Percentiles rank a stretch among this genome's conserved stretches.
These are phyloP conservation scores for Pseudomyrmex dendroicus DNA, from an alignment of 1,140 invertebrate species.

Conservation along the genomic window DNA sequence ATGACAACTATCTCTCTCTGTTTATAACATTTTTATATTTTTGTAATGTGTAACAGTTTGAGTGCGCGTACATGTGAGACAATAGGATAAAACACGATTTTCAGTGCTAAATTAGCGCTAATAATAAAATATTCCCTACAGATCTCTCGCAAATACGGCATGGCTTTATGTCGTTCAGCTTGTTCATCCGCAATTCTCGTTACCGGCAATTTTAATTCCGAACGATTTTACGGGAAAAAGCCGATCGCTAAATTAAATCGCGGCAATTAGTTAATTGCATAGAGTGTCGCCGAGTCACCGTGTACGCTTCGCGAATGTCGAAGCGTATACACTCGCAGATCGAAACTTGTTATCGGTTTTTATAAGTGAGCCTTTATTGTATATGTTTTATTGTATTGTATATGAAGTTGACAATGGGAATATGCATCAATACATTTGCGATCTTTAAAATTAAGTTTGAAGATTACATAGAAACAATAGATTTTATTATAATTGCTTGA, in stretches of 20 bases:
- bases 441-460: neutral
- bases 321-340: conserved; percentile 5
- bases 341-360: conserved; percentile 20
- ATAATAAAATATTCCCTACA: neutral
- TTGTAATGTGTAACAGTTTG: no score
- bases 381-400: no score
- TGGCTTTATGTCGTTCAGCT: neutral
- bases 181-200: conserved; percentile 3
- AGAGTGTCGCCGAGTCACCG: neutral
- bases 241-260: conserved; percentile 46
- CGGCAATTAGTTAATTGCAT: conserved; percentile 45
- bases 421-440: neutral
- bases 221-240: conserved; percentile 11
- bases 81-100: neutral
- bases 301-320: conserved; percentile 3
- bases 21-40: no score
- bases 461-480: no score
- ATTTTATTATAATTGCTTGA: no score
- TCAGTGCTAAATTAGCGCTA: neutral
- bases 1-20: no score
- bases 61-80: no score
- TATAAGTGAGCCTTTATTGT: neutral
- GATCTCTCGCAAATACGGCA: neutral
- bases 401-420: neutral
- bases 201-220: conserved; percentile 44